These are phyloP conservation scores for Ploceus nigricollis DNA, from an alignment of 2,113 vertebrate species.

Conservation along the genomic window DNA sequence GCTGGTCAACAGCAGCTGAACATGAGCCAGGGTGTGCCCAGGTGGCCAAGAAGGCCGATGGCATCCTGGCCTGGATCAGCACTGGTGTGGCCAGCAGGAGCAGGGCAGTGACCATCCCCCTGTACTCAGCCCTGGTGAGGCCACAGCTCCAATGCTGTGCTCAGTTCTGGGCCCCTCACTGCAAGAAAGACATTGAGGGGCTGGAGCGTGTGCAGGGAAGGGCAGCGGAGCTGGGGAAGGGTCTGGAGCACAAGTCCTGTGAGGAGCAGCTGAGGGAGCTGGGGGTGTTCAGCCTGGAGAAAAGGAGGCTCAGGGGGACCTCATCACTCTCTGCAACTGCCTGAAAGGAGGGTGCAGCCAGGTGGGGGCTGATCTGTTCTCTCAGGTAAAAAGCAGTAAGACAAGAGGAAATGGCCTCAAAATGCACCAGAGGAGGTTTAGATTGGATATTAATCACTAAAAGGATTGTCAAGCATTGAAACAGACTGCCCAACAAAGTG, in stretches of 20 bases:
- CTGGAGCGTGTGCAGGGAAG: not conserved
- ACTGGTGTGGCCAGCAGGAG: not conserved
- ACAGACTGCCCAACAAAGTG: not conserved
- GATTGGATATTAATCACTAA: not conserved
- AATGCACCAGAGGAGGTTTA: not conserved
- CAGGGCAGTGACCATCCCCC: not conserved
- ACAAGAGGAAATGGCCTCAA: not conserved
- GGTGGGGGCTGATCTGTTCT: not conserved
- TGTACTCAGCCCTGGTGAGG: not conserved
- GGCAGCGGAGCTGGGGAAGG: not conserved
- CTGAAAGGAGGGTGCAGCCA: not conserved
- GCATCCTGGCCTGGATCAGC: not conserved
- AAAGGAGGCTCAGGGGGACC: not conserved
- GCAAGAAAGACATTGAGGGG: not conserved
- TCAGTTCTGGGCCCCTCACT: not conserved
- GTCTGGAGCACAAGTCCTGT: not conserved
- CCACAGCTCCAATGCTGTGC: not conserved
- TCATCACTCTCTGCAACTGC: accelerated
- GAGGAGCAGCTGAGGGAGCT: not conserved
- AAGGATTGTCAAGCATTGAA: not conserved
- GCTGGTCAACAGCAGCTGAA: accelerated
- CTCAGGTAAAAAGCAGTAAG: accelerated
- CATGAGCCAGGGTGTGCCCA: not conserved
- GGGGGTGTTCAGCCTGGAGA: not conserved
- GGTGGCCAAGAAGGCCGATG: not conserved